Base-by-base conservation (phyloP, 2,888 invertebrate species). In the Drosophila buzzatii region DNA sequence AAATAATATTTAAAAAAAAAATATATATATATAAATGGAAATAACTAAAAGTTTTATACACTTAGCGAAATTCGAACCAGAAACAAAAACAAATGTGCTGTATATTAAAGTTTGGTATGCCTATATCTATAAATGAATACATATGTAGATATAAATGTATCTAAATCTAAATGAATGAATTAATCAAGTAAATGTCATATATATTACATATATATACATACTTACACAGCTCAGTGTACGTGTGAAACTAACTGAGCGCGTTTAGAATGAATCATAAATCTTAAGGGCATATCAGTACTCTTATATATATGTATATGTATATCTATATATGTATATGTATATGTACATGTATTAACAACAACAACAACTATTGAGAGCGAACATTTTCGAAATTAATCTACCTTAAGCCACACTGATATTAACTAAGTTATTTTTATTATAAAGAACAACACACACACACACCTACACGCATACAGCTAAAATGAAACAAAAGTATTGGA, bases 41-140 rank as follows among this genome's bases (percentile, higher is more conserved):
- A 74, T 67, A 78, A 74, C 65, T 82, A 76, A 70, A 81, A 76
- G 82, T 87, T 85, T 85, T 85, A 85, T 85, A 85, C 82, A 85
- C 78, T 60, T 80, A 87, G 84, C 61, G 37, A 86, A 84, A 86
- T 87, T 87, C 78, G 85, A 76, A 76, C 65, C 67, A 68, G 66
- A 74, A 78, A 70, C 49, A 35, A 57, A 67, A 41, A 63, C 59
- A 76, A 71, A 81, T 66, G 63, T 72, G 83, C 76, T 72, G 70
- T 81, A 86, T 70, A 87, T 73, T 75, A 75, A 74, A 71, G 78
- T 82, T 88, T 85, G 90, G 89, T 89, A 88, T 89, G 90, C 85
- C 89, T 89, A 85, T 85, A 88, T 88, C 86, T 89, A 88, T 82
- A 73, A 83, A 85, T 79, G 72, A 74, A 76, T 49, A 73, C 76